Percentiles rank a stretch among this genome's conserved stretches.
Conservation (phyloP, 1,140 invertebrate species). For the Arctopsyche grandis region DNA sequence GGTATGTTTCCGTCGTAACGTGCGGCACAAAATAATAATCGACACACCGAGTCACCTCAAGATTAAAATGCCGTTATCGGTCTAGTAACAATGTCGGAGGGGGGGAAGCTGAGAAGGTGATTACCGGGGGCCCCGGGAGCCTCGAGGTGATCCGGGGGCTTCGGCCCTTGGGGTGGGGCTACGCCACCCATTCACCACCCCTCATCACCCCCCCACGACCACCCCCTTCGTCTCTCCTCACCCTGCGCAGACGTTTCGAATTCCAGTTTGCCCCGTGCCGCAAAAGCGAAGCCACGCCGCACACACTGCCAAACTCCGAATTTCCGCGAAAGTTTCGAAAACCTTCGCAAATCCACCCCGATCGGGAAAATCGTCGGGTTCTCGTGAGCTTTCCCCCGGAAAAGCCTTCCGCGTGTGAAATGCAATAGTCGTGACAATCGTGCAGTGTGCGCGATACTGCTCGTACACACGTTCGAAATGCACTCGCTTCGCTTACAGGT, state of each 20-base stretch:
- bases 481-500: too few relatives aligned
- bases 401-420: too few relatives aligned
- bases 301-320: background rate
- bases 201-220: background rate
- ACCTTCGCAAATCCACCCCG: too few relatives aligned
- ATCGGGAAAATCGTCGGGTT: too few relatives aligned
- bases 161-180: background rate
- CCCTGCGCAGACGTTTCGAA: conserved; percentile 9
- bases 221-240: background rate
- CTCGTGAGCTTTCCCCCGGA: too few relatives aligned
- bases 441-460: too few relatives aligned
- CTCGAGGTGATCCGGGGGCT: conserved; percentile 24
- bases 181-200: background rate
- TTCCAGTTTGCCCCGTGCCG: background rate
- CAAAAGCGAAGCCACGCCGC: background rate
- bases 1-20: too few relatives aligned
- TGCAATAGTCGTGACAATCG: too few relatives aligned
- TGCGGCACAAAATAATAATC: too few relatives aligned
- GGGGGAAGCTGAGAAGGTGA: conserved; percentile 22
- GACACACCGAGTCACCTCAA: background rate
- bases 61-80: conserved; percentile 20
- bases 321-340: conserved; percentile 5
- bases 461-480: too few relatives aligned
- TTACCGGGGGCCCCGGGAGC: conserved; percentile 29
- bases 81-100: background rate